Evolutionary conservation across 2,888 invertebrate genomes (phyloP), one percentile per base, ranked within the genome.

Genomic region (Rhopalosiphum nymphaeae): DNA sequence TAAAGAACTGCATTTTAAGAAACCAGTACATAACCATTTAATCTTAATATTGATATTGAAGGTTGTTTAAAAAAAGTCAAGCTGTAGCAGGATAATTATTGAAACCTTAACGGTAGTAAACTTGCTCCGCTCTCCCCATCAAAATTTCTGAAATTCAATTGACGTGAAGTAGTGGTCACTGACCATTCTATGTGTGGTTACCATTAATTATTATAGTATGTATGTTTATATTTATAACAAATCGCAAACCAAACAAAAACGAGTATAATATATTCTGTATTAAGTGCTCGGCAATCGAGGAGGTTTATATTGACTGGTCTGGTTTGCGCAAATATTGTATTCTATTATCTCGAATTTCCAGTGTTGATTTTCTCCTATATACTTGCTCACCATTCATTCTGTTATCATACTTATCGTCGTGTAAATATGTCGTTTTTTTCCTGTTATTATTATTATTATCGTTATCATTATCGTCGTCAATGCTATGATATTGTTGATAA

Each of bases 261-360:
- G 7, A 91, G 25, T 49, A 67, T 87, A 21, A 42, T 57, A 16
- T 85, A 44, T 44, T 85, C 26, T 26, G 26, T 61, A 29, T 89
- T 89, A 21, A 57, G 57, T 67, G 67, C 25, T 90, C 49, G 78
- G 53, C 25, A 25, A 46, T 36, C 25, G 46, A 86, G 84, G 46
- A 91, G 57, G 57, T 91, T 67, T 92, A 49, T 21, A 36, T 61
- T 61, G 21, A 46, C n/a, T 85, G 3, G 29, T 84, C 16, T n/a
- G 42, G 53, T 91, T 91, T 86, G 57, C 86, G 57, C 26, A 86
- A 86, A 57, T 21, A 87, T 57, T 44, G 49, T 92, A 49, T 36
- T 87, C 61, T 36, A 61, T 61, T 57, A 61, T 61, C 36, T 87
- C 16, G 36, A 36, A 46, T 61, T 5, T 49, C 46, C 46, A 49